A percentile compares a stretch with the other conserved stretches of the same genome.
phyloP scores from a whole-genome alignment of 2,888 invertebrate species.

The Rotaria macrura region DNA sequence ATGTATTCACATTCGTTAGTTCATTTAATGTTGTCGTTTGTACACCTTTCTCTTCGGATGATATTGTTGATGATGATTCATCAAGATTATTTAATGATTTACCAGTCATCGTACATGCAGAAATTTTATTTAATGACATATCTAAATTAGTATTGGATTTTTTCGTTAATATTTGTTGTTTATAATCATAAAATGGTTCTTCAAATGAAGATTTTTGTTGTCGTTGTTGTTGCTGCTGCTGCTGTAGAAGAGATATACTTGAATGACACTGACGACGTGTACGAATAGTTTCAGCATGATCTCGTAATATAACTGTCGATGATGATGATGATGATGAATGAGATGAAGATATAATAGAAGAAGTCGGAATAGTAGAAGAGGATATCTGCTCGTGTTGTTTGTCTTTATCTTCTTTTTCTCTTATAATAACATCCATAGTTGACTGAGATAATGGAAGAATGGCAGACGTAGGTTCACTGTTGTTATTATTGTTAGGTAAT shows the following conservation, averaged over 20 bases:
- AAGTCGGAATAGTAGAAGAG: background rate
- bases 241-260: background rate
- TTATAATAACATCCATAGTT: background rate
- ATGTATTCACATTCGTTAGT: background rate
- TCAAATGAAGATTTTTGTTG: background rate
- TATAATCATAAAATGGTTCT: conserved; percentile 6
- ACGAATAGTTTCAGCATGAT: conserved; percentile 7
- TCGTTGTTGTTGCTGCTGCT: conserved; percentile 4
- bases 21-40: conserved; percentile 6
- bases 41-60: background rate
- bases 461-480: background rate
- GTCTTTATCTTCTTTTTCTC: background rate
- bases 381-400: background rate
- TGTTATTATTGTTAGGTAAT: conserved; percentile 3
- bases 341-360: background rate
- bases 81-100: conserved; percentile 16
- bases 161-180: background rate
- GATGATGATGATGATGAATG: conserved; percentile 6
- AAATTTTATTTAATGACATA: background rate
- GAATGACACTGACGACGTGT: conserved; percentile 7
- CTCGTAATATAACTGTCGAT: conserved; percentile 16
- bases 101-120: conserved; percentile 15
- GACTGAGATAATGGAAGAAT: background rate
- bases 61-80: background rate
- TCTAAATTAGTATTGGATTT: background rate